These are phyloP conservation scores for Unio delphinus DNA, from an alignment of 2,888 invertebrate species.

Conservation along the genomic window DNA sequence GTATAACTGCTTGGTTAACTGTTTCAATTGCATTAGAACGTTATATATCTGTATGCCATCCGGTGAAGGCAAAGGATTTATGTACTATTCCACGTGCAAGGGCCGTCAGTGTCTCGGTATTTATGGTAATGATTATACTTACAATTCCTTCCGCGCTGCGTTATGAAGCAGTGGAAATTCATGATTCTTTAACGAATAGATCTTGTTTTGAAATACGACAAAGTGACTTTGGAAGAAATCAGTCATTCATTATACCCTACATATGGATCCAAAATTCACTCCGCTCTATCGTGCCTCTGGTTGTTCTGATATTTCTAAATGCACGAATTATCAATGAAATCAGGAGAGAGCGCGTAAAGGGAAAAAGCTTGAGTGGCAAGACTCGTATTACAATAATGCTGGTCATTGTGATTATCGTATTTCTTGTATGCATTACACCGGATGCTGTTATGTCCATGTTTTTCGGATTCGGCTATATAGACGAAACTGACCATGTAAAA, in stretches of 20 bases:
- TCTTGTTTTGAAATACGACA: conserved; percentile 49
- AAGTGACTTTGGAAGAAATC: conserved; percentile 56
- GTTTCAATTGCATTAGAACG: conserved; percentile 66
- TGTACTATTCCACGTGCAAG: conserved; percentile 56
- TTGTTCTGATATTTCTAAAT: conserved; percentile 64
- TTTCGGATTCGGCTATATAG: conserved; percentile 68
- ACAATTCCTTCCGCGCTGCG: conserved; percentile 64
- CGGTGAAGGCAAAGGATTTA: conserved; percentile 50
- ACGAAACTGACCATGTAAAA: conserved; percentile 61
- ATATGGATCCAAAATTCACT: conserved; percentile 65
- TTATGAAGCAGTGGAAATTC: conserved; percentile 54
- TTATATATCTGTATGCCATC: conserved; percentile 64
- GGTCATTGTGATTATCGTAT: conserved; percentile 66
- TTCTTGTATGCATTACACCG: conserved; percentile 68
- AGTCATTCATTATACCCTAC: conserved; percentile 61
- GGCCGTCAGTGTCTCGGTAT: conserved; percentile 58
- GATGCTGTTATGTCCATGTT: conserved; percentile 70
- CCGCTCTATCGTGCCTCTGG: conserved; percentile 66
- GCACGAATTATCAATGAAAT: conserved; percentile 64
- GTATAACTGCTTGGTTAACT: conserved; percentile 64
- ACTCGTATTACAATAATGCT: conserved; percentile 70
- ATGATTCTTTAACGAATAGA: conserved; percentile 41
- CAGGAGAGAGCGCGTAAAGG: conserved; percentile 56
- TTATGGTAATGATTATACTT: conserved; percentile 59
- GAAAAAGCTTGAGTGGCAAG: conserved; percentile 60